A percentile compares a stretch with the other conserved stretches of the same genome.
These are phyloP conservation scores for Drosophila bunnanda DNA, from an alignment of 2,888 invertebrate species.

Conservation along the genomic window DNA sequence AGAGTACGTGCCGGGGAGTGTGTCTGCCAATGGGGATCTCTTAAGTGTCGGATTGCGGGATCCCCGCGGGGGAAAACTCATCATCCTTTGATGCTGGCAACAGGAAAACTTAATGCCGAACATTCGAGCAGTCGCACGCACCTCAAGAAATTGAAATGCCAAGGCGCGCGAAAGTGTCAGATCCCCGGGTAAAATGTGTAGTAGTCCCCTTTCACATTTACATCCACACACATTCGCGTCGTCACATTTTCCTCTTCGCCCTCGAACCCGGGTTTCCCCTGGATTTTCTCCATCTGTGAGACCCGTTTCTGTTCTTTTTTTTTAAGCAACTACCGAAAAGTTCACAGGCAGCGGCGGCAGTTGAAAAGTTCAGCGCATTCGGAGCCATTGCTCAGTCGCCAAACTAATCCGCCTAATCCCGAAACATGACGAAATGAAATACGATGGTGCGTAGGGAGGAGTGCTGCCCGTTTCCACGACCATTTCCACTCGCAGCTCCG, in stretches of 20 bases:
- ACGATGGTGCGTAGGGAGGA: conserved; percentile 78
- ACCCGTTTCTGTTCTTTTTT: conserved; percentile 29
- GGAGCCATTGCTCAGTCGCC: conserved; percentile 78
- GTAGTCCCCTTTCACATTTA: conserved; percentile 37
- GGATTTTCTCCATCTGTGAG: conserved; percentile 1
- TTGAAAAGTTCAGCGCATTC: conserved; percentile 76
- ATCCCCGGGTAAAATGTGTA: conserved; percentile 25
- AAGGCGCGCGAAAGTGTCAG: conserved; percentile 61
- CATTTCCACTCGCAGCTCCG: conserved; percentile 2
- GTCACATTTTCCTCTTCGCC: conserved; percentile 62
- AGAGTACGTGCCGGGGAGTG: conserved; percentile 63
- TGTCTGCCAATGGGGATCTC: conserved; percentile 31
- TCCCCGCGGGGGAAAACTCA: conserved; percentile 49
- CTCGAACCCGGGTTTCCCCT: background rate
- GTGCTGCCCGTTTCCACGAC: conserved; percentile 25
- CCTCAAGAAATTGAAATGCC: conserved; percentile 71
- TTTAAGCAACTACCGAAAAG: conserved; percentile 75
- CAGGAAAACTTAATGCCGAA: conserved; percentile 74
- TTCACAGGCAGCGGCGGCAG: conserved; percentile 56
- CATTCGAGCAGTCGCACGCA: conserved; percentile 82
- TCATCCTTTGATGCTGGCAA: conserved; percentile 76
- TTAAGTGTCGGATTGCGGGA: conserved; percentile 43
- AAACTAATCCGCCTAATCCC: conserved; percentile 83
- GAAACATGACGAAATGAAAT: conserved; percentile 84
- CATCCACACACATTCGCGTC: conserved; percentile 66